These are phyloP conservation scores for Myotis pilosus DNA, from an alignment of 2,797 vertebrate genomes.

Conservation along the genomic window DNA sequence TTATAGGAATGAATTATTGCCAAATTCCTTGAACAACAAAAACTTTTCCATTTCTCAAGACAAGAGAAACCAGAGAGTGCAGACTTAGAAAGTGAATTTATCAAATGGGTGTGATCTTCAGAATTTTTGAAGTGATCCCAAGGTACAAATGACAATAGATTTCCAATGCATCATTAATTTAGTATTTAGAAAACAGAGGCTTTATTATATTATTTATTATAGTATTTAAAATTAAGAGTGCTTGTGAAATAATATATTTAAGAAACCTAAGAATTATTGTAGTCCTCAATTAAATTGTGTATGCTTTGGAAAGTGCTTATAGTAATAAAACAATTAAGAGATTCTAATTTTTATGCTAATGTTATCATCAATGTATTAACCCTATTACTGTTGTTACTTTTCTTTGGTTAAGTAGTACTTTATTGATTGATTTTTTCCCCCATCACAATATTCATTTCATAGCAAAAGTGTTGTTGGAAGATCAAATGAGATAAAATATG, in stretches of 20 bases:
- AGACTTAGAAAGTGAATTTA: constrained; percentile 1
- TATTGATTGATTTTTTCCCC: neutral
- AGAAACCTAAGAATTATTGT: neutral
- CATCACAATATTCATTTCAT: neutral
- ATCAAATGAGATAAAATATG: constrained; percentile 1
- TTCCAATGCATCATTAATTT: constrained; percentile 5
- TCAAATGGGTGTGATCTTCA: neutral
- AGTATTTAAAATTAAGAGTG: constrained; percentile 41
- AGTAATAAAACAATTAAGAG: constrained; percentile 29
- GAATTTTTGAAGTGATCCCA: neutral
- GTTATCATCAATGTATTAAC: neutral
- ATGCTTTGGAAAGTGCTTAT: constrained; percentile 33
- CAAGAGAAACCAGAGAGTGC: constrained; percentile 8
- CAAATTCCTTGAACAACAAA: constrained; percentile 8
- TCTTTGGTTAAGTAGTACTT: neutral
- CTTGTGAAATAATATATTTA: constrained; percentile 20
- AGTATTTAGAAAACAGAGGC: constrained; percentile 1
- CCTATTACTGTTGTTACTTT: neutral
- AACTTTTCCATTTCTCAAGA: constrained; percentile 11
- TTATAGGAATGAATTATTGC: neutral
- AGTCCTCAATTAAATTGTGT: constrained; percentile 33
- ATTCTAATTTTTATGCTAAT: constrained; percentile 14
- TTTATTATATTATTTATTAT: neutral
- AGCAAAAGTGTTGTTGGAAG: neutral
- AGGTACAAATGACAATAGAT: neutral